A percentile compares a stretch with the other conserved stretches of the same genome.
These are phyloP conservation scores for Nomada lathburiana DNA, from an alignment of 2,888 invertebrate genomes.

Conservation along the genomic window DNA sequence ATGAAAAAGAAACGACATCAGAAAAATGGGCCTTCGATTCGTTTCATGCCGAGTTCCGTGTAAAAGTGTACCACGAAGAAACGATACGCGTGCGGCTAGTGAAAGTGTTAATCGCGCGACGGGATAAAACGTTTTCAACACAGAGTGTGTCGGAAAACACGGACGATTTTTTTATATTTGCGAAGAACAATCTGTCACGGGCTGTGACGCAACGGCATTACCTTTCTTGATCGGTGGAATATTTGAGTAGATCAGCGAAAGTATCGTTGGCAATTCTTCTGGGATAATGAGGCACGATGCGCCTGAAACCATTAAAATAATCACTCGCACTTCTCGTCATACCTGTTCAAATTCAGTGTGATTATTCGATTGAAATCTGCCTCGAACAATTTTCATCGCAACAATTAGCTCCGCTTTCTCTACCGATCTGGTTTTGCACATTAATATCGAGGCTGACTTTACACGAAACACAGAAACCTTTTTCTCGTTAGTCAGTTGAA, in stretches of 20 bases:
- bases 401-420: background rate
- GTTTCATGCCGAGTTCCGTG: background rate
- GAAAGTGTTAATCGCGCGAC: slow-evolving; percentile 42
- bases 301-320: slow-evolving; percentile 84
- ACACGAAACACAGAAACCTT: background rate
- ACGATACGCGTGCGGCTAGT: slow-evolving; percentile 7
- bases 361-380: too few species aligned
- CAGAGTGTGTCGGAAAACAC: background rate
- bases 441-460: background rate
- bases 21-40: background rate
- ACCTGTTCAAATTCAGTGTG: too few species aligned
- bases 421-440: background rate
- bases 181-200: background rate
- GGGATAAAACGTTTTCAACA: slow-evolving; percentile 8
- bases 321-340: background rate
- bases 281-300: slow-evolving; percentile 89
- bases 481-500: background rate
- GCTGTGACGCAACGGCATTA: slow-evolving; percentile 78
- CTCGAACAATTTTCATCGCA: background rate
- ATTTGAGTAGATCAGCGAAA: slow-evolving; percentile 93
- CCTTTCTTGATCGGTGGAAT: slow-evolving; percentile 95
- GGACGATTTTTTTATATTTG: background rate
- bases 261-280: slow-evolving; percentile 91
- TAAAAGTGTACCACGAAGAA: background rate
- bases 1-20: slow-evolving; percentile 66